A percentile compares a stretch with the other conserved stretches of the same genome.
These are phyloP conservation scores for Nicator chloris DNA, from an alignment of 2,113 vertebrate genomes.

Conservation along the genomic window DNA sequence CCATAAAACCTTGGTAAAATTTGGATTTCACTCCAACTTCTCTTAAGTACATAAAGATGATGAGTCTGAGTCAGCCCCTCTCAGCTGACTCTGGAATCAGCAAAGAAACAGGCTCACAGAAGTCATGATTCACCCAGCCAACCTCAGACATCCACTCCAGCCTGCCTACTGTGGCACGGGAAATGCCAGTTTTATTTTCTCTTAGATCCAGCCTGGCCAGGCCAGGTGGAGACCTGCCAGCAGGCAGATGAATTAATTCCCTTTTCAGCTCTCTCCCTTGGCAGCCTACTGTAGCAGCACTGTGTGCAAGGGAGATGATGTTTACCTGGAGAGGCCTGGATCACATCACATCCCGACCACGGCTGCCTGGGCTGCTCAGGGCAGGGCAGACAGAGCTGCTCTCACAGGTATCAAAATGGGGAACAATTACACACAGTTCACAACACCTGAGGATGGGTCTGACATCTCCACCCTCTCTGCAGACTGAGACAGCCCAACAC, in stretches of 20 bases:
- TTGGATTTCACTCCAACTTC: background rate
- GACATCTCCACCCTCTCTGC: background rate
- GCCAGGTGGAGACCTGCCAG: background rate
- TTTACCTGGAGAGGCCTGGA: background rate
- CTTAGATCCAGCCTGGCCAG: background rate
- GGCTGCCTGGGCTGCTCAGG: background rate
- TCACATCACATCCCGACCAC: background rate
- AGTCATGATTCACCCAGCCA: background rate
- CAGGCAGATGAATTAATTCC: background rate
- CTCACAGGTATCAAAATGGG: accelerated
- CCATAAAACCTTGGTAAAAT: background rate
- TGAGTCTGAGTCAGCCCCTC: background rate
- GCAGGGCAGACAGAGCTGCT: background rate
- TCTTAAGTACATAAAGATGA: background rate
- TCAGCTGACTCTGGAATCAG: background rate
- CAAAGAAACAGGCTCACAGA: background rate
- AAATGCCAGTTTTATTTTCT: background rate
- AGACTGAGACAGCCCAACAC: background rate
- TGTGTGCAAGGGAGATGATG: background rate
- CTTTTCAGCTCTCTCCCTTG: background rate
- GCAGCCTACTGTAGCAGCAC: background rate
- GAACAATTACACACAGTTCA: background rate
- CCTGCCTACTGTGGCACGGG: background rate
- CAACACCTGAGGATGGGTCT: background rate
- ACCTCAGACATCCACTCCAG: background rate